These are phyloP conservation scores for Caradrina kadenii DNA, from an alignment of 2,888 invertebrate species.

Conservation along the genomic window DNA sequence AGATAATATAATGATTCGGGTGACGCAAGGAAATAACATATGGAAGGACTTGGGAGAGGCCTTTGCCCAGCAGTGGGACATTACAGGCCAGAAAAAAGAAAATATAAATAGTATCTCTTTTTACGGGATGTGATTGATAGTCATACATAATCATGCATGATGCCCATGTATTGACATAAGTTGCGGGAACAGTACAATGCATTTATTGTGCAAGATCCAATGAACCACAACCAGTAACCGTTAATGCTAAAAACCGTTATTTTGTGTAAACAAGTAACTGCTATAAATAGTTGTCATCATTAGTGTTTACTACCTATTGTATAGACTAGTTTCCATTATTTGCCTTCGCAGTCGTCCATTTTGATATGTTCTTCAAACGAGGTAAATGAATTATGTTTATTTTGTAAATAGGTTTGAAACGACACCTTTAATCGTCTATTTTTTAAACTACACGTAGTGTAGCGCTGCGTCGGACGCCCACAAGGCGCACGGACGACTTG, in stretches of 20 bases:
- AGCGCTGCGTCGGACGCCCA: too few relatives aligned
- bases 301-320: conserved; percentile 9
- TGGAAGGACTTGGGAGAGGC: too few relatives aligned
- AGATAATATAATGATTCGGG: too few relatives aligned
- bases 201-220: conserved; percentile 21
- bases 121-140: background rate
- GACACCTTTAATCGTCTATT: background rate
- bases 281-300: background rate
- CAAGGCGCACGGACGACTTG: too few relatives aligned
- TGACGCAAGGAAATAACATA: too few relatives aligned
- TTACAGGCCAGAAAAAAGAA: too few relatives aligned
- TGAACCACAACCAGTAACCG: conserved; percentile 41
- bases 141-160: background rate
- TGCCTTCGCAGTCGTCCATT: too few relatives aligned
- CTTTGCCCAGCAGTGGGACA: too few relatives aligned
- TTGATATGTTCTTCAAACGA: background rate
- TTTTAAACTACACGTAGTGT: too few relatives aligned
- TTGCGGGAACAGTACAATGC: conserved; percentile 16
- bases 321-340: background rate
- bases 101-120: too few relatives aligned
- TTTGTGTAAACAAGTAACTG: conserved; percentile 2
- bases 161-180: background rate
- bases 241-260: conserved; percentile 13
- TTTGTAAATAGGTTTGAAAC: background rate
- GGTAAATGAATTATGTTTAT: background rate